Conservation (phyloP, 2,888 invertebrate species). For the Brenthis daphne region DNA sequence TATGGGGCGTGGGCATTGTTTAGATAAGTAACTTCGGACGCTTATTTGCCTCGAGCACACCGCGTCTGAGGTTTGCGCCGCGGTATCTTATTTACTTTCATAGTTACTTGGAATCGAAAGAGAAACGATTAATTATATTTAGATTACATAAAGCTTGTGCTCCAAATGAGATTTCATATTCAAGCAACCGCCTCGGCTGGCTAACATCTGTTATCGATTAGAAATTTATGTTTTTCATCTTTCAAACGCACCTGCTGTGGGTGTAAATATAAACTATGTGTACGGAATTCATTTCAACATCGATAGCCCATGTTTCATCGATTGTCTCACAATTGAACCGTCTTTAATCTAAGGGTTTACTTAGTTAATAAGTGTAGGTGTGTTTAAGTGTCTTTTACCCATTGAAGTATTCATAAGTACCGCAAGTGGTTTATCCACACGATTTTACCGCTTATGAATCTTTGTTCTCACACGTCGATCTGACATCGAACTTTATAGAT, state of each 20-base stretch:
- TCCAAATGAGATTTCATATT: constrained; percentile 63
- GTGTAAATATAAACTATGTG: constrained; percentile 58
- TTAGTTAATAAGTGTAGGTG: constrained; percentile 61
- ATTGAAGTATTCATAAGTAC: constrained; percentile 46
- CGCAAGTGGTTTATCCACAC: constrained; percentile 67
- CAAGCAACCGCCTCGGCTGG: constrained; percentile 62
- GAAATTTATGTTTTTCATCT: constrained; percentile 74
- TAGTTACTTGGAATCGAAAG: constrained; percentile 36
- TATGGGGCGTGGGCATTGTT: constrained; percentile 63
- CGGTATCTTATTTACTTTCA: constrained; percentile 39
- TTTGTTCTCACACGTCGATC: constrained; percentile 59
- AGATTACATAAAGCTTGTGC: constrained; percentile 64
- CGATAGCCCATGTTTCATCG: constrained; percentile 40
- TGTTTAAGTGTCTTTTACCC: constrained; percentile 60
- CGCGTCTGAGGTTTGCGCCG: constrained; percentile 51
- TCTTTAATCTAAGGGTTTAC: constrained; percentile 54
- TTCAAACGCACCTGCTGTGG: constrained; percentile 70
- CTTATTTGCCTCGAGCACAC: constrained; percentile 66
- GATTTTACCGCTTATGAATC: constrained; percentile 57
- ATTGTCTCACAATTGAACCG: constrained; percentile 51
- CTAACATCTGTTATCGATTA: constrained; percentile 76
- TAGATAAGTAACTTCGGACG: constrained; percentile 59
- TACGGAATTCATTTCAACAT: constrained; percentile 43
- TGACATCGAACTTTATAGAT: constrained; percentile 30
- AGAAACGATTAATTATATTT: constrained; percentile 56